Conservation (phyloP, 2,888 invertebrate genomes). For the Hirudinaria manillensis region DNA sequence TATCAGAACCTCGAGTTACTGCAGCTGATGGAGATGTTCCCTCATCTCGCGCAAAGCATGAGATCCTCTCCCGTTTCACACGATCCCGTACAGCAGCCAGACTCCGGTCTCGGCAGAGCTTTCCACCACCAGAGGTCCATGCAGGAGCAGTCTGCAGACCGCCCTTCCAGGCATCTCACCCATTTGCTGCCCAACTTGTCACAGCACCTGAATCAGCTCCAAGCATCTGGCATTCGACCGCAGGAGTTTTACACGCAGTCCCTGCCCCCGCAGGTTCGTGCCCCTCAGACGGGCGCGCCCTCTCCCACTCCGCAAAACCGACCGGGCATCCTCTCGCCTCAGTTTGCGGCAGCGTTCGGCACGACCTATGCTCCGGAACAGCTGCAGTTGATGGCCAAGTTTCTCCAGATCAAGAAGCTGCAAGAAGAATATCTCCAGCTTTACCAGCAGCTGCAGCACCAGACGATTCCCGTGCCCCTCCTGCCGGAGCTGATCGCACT, state of each 20-base stretch:
- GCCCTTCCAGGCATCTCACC: not conserved
- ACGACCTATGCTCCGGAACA: not conserved
- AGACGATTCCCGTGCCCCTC: conserved; percentile 12
- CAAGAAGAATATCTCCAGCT: conserved; percentile 24
- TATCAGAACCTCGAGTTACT: not conserved
- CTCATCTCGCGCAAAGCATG: not conserved
- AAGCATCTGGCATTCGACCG: conserved; percentile 10
- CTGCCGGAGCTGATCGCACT: conserved; percentile 18
- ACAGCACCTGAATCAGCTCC: conserved; percentile 11
- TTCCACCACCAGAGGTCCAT: conserved; percentile 3
- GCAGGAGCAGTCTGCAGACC: not conserved
- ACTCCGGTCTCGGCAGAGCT: not conserved
- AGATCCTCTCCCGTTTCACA: not conserved
- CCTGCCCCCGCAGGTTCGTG: conserved; percentile 25
- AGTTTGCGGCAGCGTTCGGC: conserved; percentile 3
- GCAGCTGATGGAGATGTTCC: not conserved
- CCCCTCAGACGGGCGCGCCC: not conserved
- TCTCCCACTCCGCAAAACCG: conserved; percentile 10
- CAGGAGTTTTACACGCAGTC: conserved; percentile 29
- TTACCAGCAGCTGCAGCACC: conserved; percentile 23
- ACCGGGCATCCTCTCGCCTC: conserved; percentile 28
- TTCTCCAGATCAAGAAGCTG: conserved; percentile 26
- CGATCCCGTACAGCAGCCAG: not conserved
- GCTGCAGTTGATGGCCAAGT: not conserved
- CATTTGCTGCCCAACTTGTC: conserved; percentile 10